Percentiles rank a stretch among this genome's conserved stretches.
These are phyloP conservation scores for Phycodurus eques DNA, from an alignment of 2,113 vertebrate genomes.

Conservation along the genomic window DNA sequence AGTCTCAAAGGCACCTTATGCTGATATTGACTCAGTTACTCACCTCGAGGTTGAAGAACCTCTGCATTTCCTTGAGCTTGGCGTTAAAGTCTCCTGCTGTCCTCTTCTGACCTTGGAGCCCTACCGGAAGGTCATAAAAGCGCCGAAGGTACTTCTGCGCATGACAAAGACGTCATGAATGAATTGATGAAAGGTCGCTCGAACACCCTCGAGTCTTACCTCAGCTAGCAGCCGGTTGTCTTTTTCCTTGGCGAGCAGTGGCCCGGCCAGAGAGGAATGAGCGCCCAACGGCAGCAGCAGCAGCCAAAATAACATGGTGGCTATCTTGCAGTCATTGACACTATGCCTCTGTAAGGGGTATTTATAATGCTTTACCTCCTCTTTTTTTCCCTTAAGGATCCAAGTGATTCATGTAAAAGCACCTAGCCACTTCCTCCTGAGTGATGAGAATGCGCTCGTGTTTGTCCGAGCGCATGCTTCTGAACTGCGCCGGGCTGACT, in stretches of 20 bases:
- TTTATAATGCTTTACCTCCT: conserved; percentile 52
- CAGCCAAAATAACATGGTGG: conserved; percentile 50
- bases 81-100: conserved; percentile 29
- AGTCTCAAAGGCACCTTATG: background rate
- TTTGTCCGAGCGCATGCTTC: conserved; percentile 11
- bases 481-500: background rate
- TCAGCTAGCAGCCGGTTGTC: conserved; percentile 55
- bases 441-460: conserved; percentile 41
- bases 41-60: conserved; percentile 67
- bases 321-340: conserved; percentile 33
- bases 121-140: conserved; percentile 58
- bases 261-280: conserved; percentile 38
- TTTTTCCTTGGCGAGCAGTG: conserved; percentile 31
- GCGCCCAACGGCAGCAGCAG: conserved; percentile 43
- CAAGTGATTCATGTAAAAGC: conserved; percentile 71
- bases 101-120: conserved; percentile 39
- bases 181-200: no score
- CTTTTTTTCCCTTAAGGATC: conserved; percentile 13
- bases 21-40: background rate
- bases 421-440: conserved; percentile 66
- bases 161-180: background rate
- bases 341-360: conserved; percentile 24
- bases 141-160: conserved; percentile 66
- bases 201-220: conserved; percentile 40
- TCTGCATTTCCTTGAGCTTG: conserved; percentile 65